These are phyloP conservation scores for Encarsia formosa DNA, from an alignment of 2,888 invertebrate species.

Conservation along the genomic window DNA sequence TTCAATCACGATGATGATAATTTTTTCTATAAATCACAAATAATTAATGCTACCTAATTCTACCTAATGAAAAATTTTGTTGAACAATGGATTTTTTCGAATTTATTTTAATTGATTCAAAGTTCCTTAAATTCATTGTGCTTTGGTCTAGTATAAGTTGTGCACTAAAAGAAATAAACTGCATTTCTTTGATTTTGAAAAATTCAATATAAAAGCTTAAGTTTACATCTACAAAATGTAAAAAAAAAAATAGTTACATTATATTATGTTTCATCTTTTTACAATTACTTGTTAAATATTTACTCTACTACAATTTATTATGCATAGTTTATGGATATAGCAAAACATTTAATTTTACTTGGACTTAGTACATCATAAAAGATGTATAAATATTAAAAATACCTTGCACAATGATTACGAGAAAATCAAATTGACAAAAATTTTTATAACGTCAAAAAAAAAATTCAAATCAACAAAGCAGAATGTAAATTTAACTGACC, in stretches of 20 bases:
- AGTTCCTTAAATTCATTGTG: conserved; percentile 14
- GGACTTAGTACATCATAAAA: not conserved
- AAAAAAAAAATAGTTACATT: conserved; percentile 4
- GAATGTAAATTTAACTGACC: conserved; percentile 15
- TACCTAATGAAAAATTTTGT: too few relatives aligned
- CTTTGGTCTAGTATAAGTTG: conserved; percentile 15
- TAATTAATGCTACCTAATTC: too few relatives aligned
- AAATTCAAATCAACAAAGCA: conserved; percentile 19
- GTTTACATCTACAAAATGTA: conserved; percentile 15
- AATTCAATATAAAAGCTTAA: conserved; percentile 11
- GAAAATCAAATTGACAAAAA: conserved; percentile 2
- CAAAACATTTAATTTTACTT: conserved; percentile 8
- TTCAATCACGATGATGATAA: conserved; percentile 1
- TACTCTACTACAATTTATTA: conserved; percentile 8
- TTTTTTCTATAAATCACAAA: conserved; percentile 4
- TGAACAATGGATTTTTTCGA: not conserved
- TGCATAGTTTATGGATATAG: conserved; percentile 15
- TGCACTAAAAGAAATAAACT: not conserved
- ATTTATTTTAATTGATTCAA: not conserved
- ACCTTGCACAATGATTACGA: conserved; percentile 15
- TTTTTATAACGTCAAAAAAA: conserved; percentile 23
- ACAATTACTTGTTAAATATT: conserved; percentile 12
- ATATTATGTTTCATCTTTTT: conserved; percentile 6
- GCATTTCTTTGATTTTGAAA: conserved; percentile 6
- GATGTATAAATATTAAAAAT: conserved; percentile 5